These are phyloP conservation scores for Eurystomus glaucurus DNA, from an alignment of 2,797 vertebrate genomes.

Conservation along the genomic window DNA sequence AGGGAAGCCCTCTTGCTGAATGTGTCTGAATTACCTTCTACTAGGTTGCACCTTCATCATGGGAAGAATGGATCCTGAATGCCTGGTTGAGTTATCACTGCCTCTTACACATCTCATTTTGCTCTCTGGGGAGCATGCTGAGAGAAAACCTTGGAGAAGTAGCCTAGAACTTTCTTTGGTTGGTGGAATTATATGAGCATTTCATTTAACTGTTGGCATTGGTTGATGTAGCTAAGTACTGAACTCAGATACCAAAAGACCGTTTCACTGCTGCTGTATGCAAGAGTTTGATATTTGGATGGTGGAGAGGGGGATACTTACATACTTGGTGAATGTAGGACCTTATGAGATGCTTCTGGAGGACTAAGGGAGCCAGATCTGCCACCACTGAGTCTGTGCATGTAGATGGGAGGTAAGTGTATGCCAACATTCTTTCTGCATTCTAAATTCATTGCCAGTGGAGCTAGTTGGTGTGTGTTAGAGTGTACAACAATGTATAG, in stretches of 20 bases:
- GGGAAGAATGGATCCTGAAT: not conserved
- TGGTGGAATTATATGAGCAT: accelerated
- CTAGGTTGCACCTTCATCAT: not conserved
- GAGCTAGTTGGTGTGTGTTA: conserved; percentile 5
- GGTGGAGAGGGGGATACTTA: not conserved
- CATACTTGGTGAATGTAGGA: not conserved
- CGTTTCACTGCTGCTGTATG: not conserved
- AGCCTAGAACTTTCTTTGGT: not conserved
- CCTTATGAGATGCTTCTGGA: not conserved
- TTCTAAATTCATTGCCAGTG: conserved; percentile 13
- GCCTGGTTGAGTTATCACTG: not conserved
- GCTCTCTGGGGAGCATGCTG: not conserved
- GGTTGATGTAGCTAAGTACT: not conserved
- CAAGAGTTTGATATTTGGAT: not conserved
- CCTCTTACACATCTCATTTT: not conserved
- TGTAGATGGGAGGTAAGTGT: not conserved
- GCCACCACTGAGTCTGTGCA: not conserved
- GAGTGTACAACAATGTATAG: not conserved
- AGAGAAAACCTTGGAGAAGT: not conserved
- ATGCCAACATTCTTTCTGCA: not conserved
- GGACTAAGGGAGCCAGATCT: not conserved
- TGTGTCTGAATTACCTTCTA: not conserved
- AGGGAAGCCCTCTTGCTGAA: not conserved
- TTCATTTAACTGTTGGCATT: not conserved
- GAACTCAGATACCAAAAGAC: not conserved